phyloP scores from a whole-genome alignment of 2,888 invertebrate genomes.

The Hemithea aestivaria region DNA sequence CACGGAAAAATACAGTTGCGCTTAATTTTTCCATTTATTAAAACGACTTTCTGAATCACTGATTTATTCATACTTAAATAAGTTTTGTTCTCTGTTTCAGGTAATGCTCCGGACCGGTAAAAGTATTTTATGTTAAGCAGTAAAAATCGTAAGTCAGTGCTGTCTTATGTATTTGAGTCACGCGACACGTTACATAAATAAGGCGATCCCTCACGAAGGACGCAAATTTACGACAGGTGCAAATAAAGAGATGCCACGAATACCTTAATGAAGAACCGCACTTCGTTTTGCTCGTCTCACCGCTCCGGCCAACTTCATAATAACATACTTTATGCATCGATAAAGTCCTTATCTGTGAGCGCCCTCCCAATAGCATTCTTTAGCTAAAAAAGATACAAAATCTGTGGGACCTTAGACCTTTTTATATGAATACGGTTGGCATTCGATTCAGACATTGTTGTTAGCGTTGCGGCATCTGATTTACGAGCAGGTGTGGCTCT shows the following conservation, averaged over 20 bases:
- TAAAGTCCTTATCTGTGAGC: slow-evolving; percentile 66
- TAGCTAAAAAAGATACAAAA: slow-evolving; percentile 51
- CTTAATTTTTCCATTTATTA: slow-evolving; percentile 12
- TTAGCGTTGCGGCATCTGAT: slow-evolving; percentile 49
- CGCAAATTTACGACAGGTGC: slow-evolving; percentile 59
- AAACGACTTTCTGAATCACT: slow-evolving; percentile 9
- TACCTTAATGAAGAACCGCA: slow-evolving; percentile 45
- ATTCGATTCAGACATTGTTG: slow-evolving; percentile 31
- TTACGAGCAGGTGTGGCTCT: slow-evolving; percentile 61
- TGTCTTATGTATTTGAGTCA: slow-evolving; percentile 29
- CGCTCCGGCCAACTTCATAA: slow-evolving; percentile 58
- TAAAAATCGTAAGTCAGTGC: slow-evolving; percentile 22
- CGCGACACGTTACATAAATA: slow-evolving; percentile 19
- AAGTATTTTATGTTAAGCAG: slow-evolving; percentile 20
- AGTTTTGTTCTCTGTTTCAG: slow-evolving; percentile 29
- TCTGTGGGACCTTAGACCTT: slow-evolving; percentile 40
- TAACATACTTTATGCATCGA: slow-evolving; percentile 72
- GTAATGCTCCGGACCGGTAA: slow-evolving; percentile 29
- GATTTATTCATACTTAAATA: slow-evolving; percentile 22
- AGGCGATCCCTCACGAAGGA: slow-evolving; percentile 30
- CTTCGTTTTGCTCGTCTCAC: slow-evolving; percentile 43
- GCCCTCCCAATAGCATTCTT: slow-evolving; percentile 68
- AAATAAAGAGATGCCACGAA: slow-evolving; percentile 50
- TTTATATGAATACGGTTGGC: slow-evolving; percentile 36
- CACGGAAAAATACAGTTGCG: slow-evolving; percentile 9